Percentiles rank a stretch among this genome's conserved stretches.
Evolutionary conservation across 2,797 vertebrate species (phyloP).

Genomic region (Gallinago nigripennis): DNA sequence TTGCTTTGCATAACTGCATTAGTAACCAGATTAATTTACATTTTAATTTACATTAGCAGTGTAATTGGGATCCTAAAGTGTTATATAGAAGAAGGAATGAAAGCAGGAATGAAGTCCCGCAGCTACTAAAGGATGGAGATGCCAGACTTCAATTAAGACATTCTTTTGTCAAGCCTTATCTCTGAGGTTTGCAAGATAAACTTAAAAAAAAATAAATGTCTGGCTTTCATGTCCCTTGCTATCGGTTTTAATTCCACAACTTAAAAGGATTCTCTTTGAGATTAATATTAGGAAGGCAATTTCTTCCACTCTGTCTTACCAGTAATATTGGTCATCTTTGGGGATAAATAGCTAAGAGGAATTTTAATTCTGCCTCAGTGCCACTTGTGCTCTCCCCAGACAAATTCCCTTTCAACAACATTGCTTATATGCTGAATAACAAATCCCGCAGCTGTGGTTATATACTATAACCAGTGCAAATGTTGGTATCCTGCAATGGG

Average conservation of each 20-base stretch:
- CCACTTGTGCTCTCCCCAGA: neutral
- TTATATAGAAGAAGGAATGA: slow-evolving; percentile 2
- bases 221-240: slow-evolving; percentile 13
- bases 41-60: slow-evolving; percentile 47
- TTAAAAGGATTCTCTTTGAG: slow-evolving; percentile 17
- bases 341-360: neutral
- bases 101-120: neutral
- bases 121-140: neutral
- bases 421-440: neutral
- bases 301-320: neutral
- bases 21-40: slow-evolving; percentile 50
- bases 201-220: neutral
- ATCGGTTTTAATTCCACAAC: neutral
- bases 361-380: neutral
- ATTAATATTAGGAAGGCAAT: neutral
- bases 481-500: neutral
- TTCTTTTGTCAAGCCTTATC: slow-evolving; percentile 37
- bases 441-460: neutral
- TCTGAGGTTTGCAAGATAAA: slow-evolving; percentile 15
- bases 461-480: accelerated
- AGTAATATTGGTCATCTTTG: neutral
- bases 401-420: neutral
- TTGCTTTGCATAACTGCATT: slow-evolving; percentile 22
- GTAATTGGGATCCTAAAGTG: slow-evolving; percentile 17
- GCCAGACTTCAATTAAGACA: slow-evolving; percentile 30